phyloP scores from a whole-genome alignment of 23 tunicate species.

The Oikopleura dioica region DNA sequence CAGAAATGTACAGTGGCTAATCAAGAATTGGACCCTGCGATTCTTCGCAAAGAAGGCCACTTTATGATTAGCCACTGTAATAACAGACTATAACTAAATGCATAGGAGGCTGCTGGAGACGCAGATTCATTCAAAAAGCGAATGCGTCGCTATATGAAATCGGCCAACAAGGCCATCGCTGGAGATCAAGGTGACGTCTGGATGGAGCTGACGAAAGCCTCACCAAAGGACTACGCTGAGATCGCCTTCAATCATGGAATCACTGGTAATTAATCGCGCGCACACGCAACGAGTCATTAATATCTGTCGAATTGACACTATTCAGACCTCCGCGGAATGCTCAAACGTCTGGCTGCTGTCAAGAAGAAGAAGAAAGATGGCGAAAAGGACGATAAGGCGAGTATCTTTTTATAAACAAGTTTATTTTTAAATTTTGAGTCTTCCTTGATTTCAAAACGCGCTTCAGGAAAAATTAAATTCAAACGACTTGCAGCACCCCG shows the following conservation, averaged over 20 bases:
- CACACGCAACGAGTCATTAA: too few relatives aligned
- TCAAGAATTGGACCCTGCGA: too few relatives aligned
- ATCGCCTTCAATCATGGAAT: conserved; percentile 88
- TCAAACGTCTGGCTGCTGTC: conserved; percentile 22
- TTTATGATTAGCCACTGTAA: too few relatives aligned
- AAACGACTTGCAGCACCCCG: neutral
- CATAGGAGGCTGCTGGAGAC: too few relatives aligned
- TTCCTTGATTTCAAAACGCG: too few relatives aligned
- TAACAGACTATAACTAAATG: too few relatives aligned
- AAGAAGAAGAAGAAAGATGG: neutral
- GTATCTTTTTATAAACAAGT: too few relatives aligned
- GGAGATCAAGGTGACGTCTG: conserved; percentile 38
- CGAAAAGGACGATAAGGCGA: neutral
- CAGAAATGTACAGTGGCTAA: too few relatives aligned
- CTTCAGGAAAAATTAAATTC: neutral
- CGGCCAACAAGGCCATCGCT: conserved; percentile 20
- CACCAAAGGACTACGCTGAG: conserved; percentile 54
- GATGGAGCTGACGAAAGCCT: conserved; percentile 48
- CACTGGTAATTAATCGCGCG: conserved; percentile 23
- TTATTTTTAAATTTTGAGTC: too few relatives aligned
- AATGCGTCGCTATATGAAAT: too few relatives aligned
- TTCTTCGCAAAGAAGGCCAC: too few relatives aligned
- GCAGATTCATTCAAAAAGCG: too few relatives aligned
- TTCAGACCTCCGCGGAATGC: conserved; percentile 27
- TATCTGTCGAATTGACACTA: neutral